phyloP scores from a whole-genome alignment of 2,888 invertebrate genomes.

The Gymnosoma rotundatum region DNA sequence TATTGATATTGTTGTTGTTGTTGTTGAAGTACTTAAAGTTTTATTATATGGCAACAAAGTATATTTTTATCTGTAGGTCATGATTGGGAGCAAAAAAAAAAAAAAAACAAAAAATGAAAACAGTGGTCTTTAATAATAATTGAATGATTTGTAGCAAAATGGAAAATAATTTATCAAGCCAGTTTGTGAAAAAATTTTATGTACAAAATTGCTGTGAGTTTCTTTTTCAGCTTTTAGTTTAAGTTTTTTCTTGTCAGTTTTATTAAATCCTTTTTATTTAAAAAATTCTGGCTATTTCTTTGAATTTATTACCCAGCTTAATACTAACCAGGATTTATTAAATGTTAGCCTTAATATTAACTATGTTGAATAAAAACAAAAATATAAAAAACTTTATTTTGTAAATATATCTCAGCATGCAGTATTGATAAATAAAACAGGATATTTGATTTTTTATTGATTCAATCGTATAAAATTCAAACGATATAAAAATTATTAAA shows the following conservation, averaged over 20 bases:
- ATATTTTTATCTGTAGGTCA: conserved; percentile 22
- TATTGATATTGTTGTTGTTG: conserved; percentile 23
- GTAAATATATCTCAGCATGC: conserved; percentile 13
- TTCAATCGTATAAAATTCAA: background rate
- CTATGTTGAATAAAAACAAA: background rate
- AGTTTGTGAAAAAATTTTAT: no score
- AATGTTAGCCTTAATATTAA: conserved; percentile 22
- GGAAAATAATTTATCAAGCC: background rate
- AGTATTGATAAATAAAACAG: background rate
- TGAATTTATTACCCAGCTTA: conserved; percentile 32
- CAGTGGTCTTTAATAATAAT: conserved; percentile 26
- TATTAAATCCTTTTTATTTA: conserved; percentile 11
- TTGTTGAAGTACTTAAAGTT: conserved; percentile 25
- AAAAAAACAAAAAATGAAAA: conserved; percentile 2
- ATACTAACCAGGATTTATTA: conserved; percentile 33
- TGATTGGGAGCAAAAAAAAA: conserved; percentile 11
- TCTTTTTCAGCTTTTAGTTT: background rate
- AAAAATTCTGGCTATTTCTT: conserved; percentile 32
- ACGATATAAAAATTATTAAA: background rate
- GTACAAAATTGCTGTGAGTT: no score
- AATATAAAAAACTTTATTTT: conserved; percentile 2
- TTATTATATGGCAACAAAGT: conserved; percentile 35
- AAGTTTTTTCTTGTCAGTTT: conserved; percentile 3
- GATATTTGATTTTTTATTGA: background rate
- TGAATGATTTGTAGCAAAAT: background rate